phyloP scores from a whole-genome alignment of 2,888 invertebrate genomes.

The Agelastica alni region DNA sequence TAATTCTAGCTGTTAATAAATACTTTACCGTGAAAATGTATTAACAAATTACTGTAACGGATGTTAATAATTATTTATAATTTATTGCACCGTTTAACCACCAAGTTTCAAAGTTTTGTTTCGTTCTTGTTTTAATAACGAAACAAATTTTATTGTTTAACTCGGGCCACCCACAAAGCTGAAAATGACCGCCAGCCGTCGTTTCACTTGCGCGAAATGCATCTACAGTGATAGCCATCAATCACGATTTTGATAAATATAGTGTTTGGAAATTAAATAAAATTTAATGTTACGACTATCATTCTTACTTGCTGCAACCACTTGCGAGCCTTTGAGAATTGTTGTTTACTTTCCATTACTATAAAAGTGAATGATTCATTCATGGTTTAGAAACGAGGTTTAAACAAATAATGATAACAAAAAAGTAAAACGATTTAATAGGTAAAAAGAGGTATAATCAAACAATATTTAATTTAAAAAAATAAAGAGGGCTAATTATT shows the following conservation, averaged over 20 bases:
- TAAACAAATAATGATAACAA: too few species aligned
- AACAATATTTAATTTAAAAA: too few species aligned
- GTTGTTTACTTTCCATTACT: background rate
- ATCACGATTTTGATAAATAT: constrained; percentile 32
- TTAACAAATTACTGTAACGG: background rate
- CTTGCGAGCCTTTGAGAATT: background rate
- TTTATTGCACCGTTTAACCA: background rate
- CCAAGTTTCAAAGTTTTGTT: background rate
- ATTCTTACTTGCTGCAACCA: background rate
- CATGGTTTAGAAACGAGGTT: too few species aligned
- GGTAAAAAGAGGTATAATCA: background rate
- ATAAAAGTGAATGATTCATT: background rate
- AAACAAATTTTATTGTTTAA: background rate
- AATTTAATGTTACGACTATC: background rate
- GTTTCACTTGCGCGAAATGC: constrained; percentile 32
- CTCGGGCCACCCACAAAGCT: constrained; percentile 30
- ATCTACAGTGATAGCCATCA: constrained; percentile 30
- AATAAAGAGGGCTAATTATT: too few species aligned
- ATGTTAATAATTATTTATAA: background rate
- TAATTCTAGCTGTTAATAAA: background rate
- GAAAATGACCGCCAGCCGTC: constrained; percentile 26
- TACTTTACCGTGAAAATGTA: background rate
- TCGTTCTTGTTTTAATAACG: background rate
- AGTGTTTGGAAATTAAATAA: constrained; percentile 19
- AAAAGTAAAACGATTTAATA: background rate